phyloP scores from a whole-genome alignment of 2,888 invertebrate genomes.

The Incurvaria masculella region DNA sequence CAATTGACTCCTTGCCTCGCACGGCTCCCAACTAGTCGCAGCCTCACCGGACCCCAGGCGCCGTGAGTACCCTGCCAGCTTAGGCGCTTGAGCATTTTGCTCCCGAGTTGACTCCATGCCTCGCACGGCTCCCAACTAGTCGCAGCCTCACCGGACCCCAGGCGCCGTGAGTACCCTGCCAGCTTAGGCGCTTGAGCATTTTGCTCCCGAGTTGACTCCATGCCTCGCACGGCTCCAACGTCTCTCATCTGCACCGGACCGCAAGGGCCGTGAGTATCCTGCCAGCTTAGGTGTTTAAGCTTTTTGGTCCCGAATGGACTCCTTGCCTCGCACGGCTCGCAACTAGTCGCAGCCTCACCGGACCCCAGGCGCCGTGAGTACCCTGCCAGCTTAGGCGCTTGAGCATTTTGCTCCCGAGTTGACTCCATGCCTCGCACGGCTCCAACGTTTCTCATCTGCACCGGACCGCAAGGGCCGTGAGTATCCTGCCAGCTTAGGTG shows the following conservation, averaged over 20 bases:
- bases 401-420: too few relatives aligned
- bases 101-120: too few relatives aligned
- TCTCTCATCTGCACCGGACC: slow-evolving; percentile 40
- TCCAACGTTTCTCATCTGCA: slow-evolving; percentile 48
- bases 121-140: slow-evolving; percentile 34
- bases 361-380: slow-evolving; percentile 23
- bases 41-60: too few relatives aligned
- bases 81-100: too few relatives aligned
- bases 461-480: slow-evolving; percentile 21
- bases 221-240: slow-evolving; percentile 21
- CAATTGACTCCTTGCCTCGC: too few relatives aligned
- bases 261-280: slow-evolving; percentile 22
- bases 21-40: slow-evolving; percentile 1
- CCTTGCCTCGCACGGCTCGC: slow-evolving; percentile 72
- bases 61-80: slow-evolving; percentile 38
- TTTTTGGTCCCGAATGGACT: too few relatives aligned
- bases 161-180: slow-evolving; percentile 44
- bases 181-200: too few relatives aligned
- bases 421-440: slow-evolving; percentile 1
- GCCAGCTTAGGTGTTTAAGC: too few relatives aligned
- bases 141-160: slow-evolving; percentile 28
- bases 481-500: slow-evolving; percentile 53
- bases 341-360: slow-evolving; percentile 59
- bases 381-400: too few relatives aligned
- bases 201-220: too few relatives aligned